Percentiles rank a stretch among this genome's conserved stretches.
Conservation (phyloP, 2,797 vertebrate genomes). For the Diglossa cyanea region DNA sequence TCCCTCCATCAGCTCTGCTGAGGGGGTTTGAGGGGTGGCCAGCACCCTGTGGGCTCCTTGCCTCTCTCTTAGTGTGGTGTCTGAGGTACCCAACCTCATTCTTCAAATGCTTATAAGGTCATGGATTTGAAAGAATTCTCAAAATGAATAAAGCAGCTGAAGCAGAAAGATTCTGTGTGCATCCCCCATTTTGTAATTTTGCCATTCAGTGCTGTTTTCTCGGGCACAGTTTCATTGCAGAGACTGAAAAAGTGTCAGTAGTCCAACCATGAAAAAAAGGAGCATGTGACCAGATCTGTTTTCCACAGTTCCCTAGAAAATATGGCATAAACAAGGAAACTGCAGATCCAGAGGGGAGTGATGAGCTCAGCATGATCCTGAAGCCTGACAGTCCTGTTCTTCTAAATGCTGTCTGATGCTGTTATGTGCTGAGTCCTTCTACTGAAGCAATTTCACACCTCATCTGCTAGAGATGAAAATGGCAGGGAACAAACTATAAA, state of each 20-base stretch:
- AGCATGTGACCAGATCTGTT: neutral
- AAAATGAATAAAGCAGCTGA: neutral
- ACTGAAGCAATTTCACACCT: slow-evolving; percentile 63
- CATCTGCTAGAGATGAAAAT: slow-evolving; percentile 58
- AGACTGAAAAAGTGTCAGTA: neutral
- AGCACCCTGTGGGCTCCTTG: neutral
- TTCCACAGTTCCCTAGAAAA: neutral
- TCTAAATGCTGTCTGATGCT: neutral
- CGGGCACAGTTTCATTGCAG: neutral
- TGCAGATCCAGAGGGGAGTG: neutral
- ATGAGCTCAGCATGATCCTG: neutral
- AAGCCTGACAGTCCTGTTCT: neutral
- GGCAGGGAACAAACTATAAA: slow-evolving; percentile 59
- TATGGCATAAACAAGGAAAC: neutral
- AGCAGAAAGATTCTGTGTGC: neutral
- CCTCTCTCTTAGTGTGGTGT: neutral
- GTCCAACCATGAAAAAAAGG: neutral
- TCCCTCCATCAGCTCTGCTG: neutral
- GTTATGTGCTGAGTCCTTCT: slow-evolving; percentile 16
- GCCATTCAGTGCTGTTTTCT: neutral
- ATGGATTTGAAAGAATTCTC: neutral
- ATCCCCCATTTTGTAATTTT: neutral
- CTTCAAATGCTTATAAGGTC: neutral
- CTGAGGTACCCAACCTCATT: neutral
- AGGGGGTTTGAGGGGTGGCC: neutral